Conservation (phyloP, 2,888 invertebrate genomes). For the Protodeltote pygarga region DNA sequence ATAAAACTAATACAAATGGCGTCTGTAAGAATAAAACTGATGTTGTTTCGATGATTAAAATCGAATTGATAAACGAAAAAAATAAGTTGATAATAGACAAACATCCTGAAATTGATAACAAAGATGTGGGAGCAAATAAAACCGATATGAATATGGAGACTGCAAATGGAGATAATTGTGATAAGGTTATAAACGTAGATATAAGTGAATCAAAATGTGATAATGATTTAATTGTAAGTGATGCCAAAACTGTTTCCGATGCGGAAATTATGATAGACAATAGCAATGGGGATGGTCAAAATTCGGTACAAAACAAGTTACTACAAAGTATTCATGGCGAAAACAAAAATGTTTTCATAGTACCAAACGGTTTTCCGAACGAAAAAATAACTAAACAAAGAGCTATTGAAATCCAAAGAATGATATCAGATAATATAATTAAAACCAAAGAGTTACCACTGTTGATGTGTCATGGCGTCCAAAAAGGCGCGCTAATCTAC, state of each 20-base stretch:
- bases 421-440: slow-evolving; percentile 50
- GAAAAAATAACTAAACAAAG: slow-evolving; percentile 29
- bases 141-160: background rate
- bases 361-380: slow-evolving; percentile 37
- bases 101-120: background rate
- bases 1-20: too few relatives aligned
- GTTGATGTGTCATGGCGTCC: slow-evolving; percentile 65
- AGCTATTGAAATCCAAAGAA: slow-evolving; percentile 21
- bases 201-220: too few relatives aligned
- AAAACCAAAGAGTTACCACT: slow-evolving; percentile 50
- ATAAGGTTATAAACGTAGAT: slow-evolving; percentile 4
- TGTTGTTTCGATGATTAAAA: too few relatives aligned
- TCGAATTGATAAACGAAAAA: too few relatives aligned
- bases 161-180: slow-evolving; percentile 22
- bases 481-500: slow-evolving; percentile 62
- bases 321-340: background rate
- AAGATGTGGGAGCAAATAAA: background rate
- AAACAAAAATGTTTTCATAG: slow-evolving; percentile 37
- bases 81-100: too few relatives aligned
- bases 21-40: too few relatives aligned
- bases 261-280: too few relatives aligned
- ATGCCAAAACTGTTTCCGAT: too few relatives aligned
- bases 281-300: too few relatives aligned
- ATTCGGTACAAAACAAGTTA: background rate
- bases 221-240: too few relatives aligned